Base-by-base conservation (phyloP, 2,888 invertebrate species). In the Ctenicera cuprea region DNA sequence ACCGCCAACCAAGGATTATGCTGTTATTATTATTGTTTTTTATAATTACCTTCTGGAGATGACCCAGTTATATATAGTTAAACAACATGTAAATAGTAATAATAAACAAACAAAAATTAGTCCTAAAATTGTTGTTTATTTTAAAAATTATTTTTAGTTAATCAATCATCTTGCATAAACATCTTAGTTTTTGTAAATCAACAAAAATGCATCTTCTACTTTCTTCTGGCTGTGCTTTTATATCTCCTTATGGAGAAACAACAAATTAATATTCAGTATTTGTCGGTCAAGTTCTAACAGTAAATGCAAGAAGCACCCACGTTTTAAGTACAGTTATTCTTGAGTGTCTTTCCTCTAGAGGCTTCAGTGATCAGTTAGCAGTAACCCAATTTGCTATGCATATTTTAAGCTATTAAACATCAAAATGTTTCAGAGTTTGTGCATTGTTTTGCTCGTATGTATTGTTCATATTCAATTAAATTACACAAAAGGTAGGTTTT, bases 281-380 rank as follows among this genome's bases (percentile, higher is more conserved):
- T 37, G 38, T 67, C 48, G 48, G 61, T 61, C 68, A 61, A 48
- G 38, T 33, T 63, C 33, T 68, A 70, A 70, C 70, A 70, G 70
- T 70, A 70, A 63, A 41, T 50, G 8, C 41, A 57, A 57, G 54
- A 22, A 54, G 43, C 43, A 41, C 57, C 66, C 54, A 57, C 66
- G 37, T 41, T 37, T 38, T 16, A 22, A 37, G 48, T 66, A 66
- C 66, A 66, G 66, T 64, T 64, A 64, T 18, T 41, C 26, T 14
- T 64, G 3, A 5, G 43, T 5, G 30, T n/a, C 43, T 48, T n/a
- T 50, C 41, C 12, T 37, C 37, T 64, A 18, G 9, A 64, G 18
- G 33, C 14, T 26, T 14, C 37, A 33, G 16, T 16, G 63, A 45
- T 63, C 63, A 26, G 48, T 50, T 64, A 64, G 64, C 33, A 26